A percentile compares a stretch with the other conserved stretches of the same genome.
These are phyloP conservation scores for Clupea harengus DNA, from an alignment of 2,113 vertebrate genomes.

Conservation along the genomic window DNA sequence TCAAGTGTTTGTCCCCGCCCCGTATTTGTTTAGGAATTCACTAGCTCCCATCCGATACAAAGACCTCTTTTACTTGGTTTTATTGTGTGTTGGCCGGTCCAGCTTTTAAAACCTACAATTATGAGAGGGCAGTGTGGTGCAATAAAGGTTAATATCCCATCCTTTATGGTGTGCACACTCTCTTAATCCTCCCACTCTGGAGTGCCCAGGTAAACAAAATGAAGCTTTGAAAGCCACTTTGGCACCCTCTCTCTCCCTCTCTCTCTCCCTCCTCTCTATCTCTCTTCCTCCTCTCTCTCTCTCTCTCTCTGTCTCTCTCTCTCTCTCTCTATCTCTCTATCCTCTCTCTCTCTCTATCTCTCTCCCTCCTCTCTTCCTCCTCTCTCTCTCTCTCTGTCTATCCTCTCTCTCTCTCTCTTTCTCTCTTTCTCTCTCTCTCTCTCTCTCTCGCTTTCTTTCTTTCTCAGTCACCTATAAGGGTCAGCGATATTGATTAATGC, in stretches of 20 bases:
- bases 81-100: neutral
- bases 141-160: conserved; percentile 8
- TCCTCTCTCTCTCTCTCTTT: neutral
- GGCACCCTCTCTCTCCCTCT: neutral
- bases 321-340: neutral
- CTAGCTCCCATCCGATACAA: neutral
- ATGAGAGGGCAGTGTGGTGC: neutral
- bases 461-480: neutral
- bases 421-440: neutral
- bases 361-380: neutral
- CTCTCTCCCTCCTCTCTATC: neutral
- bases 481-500: conserved; percentile 43
- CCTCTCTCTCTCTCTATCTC: neutral
- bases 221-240: neutral
- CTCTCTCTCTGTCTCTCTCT: neutral
- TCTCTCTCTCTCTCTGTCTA: neutral
- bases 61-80: neutral
- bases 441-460: neutral
- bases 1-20: no score
- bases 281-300: neutral
- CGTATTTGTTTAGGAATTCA: neutral
- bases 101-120: neutral
- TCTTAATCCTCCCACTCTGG: neutral
- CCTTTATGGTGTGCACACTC: neutral
- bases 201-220: neutral